A percentile compares a stretch with the other conserved stretches of the same genome.
Conservation (phyloP, 2,888 invertebrate species). For the Hermaeophaga mercurialis region DNA sequence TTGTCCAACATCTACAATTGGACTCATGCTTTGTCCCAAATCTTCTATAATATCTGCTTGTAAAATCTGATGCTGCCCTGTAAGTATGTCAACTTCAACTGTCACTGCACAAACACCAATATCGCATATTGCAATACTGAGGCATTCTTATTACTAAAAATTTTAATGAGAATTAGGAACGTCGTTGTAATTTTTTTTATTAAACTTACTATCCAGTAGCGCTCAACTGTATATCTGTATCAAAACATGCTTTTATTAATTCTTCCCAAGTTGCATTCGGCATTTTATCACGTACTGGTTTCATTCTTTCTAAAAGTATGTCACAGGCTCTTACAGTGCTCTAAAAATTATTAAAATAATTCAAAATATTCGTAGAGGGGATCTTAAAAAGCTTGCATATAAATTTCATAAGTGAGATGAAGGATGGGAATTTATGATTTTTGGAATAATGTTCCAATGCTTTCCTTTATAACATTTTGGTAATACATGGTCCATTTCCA, state of each 20-base stretch:
- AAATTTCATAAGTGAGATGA: no score
- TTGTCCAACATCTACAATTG: conserved; percentile 74
- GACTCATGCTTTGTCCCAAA: conserved; percentile 74
- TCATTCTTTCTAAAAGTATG: conserved; percentile 63
- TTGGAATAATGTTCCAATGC: no score
- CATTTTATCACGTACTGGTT: conserved; percentile 62
- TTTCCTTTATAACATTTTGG: no score
- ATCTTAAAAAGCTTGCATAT: no score
- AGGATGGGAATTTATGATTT: no score
- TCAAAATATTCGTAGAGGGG: no score
- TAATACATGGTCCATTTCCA: no score
- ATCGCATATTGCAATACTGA: conserved; percentile 66
- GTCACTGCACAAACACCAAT: conserved; percentile 68
- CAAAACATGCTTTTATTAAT: conserved; percentile 55
- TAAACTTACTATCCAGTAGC: conserved; percentile 54
- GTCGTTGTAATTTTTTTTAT: no score
- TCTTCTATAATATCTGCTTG: conserved; percentile 77
- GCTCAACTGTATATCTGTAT: conserved; percentile 64
- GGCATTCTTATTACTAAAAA: conserved; percentile 47
- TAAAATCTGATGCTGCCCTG: conserved; percentile 72
- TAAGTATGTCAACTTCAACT: conserved; percentile 77
- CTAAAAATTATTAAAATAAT: no score
- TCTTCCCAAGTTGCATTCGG: conserved; percentile 63
- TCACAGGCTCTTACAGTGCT: conserved; percentile 68
- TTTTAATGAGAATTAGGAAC: no score